Percentiles rank a stretch among this genome's conserved stretches.
Conservation (phyloP, 2,113 vertebrate species). For the Tupaia tana region DNA sequence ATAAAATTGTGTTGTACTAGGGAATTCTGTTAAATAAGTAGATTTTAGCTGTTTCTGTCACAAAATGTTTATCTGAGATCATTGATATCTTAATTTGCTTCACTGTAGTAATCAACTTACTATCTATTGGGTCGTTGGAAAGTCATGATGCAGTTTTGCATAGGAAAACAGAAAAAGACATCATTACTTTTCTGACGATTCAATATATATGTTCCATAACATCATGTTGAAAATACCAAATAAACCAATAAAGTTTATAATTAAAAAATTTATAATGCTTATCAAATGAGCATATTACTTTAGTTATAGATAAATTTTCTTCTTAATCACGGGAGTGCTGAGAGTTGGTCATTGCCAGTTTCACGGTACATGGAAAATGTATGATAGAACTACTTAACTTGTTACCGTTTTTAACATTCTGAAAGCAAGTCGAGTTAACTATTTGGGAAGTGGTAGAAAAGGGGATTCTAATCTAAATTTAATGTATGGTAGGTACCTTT, state of each 20-base stretch:
- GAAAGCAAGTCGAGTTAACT: conserved; percentile 24
- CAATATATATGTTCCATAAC: too few relatives aligned
- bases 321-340: neutral
- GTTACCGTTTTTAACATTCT: neutral
- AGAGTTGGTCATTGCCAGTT: neutral
- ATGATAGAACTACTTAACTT: neutral
- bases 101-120: neutral
- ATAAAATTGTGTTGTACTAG: neutral
- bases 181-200: too few relatives aligned
- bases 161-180: too few relatives aligned
- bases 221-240: neutral
- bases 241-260: neutral
- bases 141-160: too few relatives aligned
- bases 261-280: neutral
- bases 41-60: neutral
- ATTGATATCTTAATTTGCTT: neutral
- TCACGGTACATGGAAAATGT: neutral
- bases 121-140: too few relatives aligned
- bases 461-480: conserved; percentile 9
- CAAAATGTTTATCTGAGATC: neutral
- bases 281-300: neutral
- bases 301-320: neutral
- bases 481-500: neutral
- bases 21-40: neutral
- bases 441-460: neutral